Percentiles rank a stretch among this genome's conserved stretches.
Conservation (phyloP, 2,888 invertebrate genomes). For the Slavum lentiscoides region DNA sequence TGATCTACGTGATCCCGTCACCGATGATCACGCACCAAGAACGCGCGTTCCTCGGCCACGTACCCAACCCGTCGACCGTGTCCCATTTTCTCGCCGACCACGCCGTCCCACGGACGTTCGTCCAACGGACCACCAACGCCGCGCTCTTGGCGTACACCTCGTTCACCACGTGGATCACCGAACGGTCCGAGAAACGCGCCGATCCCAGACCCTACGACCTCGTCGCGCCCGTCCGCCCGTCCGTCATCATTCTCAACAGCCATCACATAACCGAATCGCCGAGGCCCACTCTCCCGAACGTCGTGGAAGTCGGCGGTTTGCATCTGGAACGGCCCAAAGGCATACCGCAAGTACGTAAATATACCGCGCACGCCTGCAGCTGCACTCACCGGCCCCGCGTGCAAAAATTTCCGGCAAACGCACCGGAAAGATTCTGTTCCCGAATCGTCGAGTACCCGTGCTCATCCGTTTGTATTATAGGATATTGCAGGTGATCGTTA, state of each 20-base stretch:
- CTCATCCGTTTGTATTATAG: no score
- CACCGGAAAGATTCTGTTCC: no score
- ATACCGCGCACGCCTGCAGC: neutral
- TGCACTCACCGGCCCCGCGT: no score
- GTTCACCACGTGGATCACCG: neutral
- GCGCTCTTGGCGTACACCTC: slow-evolving; percentile 52
- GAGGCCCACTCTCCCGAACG: slow-evolving; percentile 44
- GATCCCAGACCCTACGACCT: slow-evolving; percentile 58
- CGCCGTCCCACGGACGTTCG: slow-evolving; percentile 36
- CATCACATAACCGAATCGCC: slow-evolving; percentile 41
- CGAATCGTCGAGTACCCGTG: no score
- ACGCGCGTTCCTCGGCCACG: slow-evolving; percentile 23
- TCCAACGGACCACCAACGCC: slow-evolving; percentile 55
- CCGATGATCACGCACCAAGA: slow-evolving; percentile 25
- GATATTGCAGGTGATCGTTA: no score
- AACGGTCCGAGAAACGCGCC: neutral
- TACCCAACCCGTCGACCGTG: slow-evolving; percentile 13
- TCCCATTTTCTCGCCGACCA: slow-evolving; percentile 56
- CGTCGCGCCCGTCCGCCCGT: neutral
- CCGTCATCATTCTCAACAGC: slow-evolving; percentile 47
- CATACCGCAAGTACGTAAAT: slow-evolving; percentile 44
- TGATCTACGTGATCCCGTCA: slow-evolving; percentile 34
- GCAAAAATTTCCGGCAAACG: no score
- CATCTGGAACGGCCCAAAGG: slow-evolving; percentile 40
- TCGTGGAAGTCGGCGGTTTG: slow-evolving; percentile 49